phyloP scores from a whole-genome alignment of 2,113 vertebrate species.

The Silurus glanis region DNA sequence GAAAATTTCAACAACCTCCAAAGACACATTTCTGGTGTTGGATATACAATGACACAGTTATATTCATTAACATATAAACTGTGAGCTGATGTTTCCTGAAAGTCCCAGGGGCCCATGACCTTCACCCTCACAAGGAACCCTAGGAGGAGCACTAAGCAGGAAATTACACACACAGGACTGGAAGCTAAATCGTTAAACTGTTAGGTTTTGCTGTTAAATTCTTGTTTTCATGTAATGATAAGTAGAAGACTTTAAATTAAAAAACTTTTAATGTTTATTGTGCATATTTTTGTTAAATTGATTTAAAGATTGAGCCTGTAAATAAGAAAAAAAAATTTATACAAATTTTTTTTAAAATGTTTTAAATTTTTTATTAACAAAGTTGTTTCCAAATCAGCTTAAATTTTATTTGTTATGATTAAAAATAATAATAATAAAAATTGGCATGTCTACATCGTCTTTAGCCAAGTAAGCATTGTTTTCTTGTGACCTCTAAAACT shows the following conservation, averaged over 20 bases:
- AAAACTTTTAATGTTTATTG: background rate
- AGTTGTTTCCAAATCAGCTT: background rate
- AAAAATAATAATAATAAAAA: background rate
- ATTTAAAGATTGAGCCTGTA: constrained; percentile 14
- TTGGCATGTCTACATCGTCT: background rate
- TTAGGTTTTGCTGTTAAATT: constrained; percentile 34
- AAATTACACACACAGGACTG: constrained; percentile 55
- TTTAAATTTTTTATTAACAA: background rate
- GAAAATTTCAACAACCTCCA: constrained; percentile 40
- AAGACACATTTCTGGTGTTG: constrained; percentile 36
- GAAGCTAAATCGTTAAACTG: constrained; percentile 48
- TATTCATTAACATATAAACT: constrained; percentile 56
- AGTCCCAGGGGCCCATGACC: constrained; percentile 54
- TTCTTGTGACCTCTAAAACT: constrained; percentile 46
- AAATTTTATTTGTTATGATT: background rate
- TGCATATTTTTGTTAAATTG: background rate
- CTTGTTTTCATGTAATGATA: background rate
- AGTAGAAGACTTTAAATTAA: background rate
- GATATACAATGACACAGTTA: constrained; percentile 48
- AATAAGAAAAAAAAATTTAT: constrained; percentile 12
- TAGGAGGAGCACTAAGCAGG: constrained; percentile 31
- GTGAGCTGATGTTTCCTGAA: constrained; percentile 56
- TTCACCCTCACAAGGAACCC: constrained; percentile 50
- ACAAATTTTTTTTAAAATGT: too few species aligned
- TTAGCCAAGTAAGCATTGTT: constrained; percentile 42